Conservation (phyloP, 2,888 invertebrate genomes). For the Andrena flavipes region DNA sequence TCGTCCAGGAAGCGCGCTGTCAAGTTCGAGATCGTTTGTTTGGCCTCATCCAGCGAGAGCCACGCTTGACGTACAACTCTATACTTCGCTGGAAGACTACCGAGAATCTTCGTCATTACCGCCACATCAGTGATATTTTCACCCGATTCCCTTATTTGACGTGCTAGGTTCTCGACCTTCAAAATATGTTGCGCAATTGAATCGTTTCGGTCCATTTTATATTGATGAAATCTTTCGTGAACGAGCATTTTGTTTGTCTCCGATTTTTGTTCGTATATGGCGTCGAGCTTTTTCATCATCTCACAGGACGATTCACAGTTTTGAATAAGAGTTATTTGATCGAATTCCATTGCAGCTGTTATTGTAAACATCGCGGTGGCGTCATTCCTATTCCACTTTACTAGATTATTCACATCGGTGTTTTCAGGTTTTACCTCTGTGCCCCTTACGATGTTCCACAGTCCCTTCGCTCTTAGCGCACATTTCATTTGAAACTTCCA, state of each 20-base stretch:
- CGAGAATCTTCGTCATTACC: neutral
- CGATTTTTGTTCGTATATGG: no score
- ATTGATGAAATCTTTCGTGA: neutral
- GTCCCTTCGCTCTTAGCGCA: neutral
- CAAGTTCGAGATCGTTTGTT: constrained; percentile 4
- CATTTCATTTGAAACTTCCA: constrained; percentile 6
- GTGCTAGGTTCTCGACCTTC: no score
- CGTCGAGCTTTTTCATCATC: no score
- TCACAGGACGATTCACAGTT: no score
- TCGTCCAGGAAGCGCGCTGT: constrained; percentile 10
- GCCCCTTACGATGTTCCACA: neutral
- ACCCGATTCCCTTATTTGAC: neutral
- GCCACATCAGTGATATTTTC: neutral
- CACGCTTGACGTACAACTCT: neutral
- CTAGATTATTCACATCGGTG: no score
- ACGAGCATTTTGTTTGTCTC: no score
- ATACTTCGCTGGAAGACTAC: constrained; percentile 1
- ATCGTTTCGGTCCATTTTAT: no score
- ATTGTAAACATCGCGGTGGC: no score
- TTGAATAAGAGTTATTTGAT: no score
- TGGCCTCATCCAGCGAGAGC: neutral
- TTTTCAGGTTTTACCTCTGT: neutral
- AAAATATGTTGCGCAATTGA: no score
- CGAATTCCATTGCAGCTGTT: no score
- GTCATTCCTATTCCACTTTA: no score